Conservation (phyloP, 2,113 vertebrate species). For the Osmerus eperlanus region DNA sequence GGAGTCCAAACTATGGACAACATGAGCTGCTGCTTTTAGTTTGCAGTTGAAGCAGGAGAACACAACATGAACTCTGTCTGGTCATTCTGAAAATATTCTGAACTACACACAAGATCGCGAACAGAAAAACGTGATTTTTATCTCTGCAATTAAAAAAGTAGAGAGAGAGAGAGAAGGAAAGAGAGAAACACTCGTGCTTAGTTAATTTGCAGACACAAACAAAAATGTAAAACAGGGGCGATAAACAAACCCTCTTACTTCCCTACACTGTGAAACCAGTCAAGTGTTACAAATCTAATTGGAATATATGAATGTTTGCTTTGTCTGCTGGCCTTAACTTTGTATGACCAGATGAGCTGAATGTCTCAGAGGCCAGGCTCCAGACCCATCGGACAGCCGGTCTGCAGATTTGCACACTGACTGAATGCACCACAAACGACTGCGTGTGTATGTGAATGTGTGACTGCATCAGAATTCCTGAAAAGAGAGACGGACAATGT, state of each 20-base stretch:
- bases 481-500: not conserved
- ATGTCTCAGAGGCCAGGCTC: constrained; percentile 45
- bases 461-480: not conserved
- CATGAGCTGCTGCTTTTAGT: not conserved
- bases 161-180: constrained; percentile 20
- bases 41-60: constrained; percentile 4
- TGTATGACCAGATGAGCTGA: constrained; percentile 40
- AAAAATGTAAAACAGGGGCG: constrained; percentile 62
- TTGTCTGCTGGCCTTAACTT: constrained; percentile 54
- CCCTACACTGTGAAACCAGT: constrained; percentile 48
- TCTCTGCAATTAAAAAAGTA: constrained; percentile 51
- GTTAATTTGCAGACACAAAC: constrained; percentile 61
- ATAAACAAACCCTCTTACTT: constrained; percentile 45
- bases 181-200: constrained; percentile 36
- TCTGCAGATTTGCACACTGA: constrained; percentile 17
- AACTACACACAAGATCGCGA: constrained; percentile 25
- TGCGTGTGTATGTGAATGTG: constrained; percentile 2
- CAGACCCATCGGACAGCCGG: constrained; percentile 29
- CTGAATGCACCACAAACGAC: not conserved
- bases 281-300: constrained; percentile 67
- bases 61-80: not conserved
- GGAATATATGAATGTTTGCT: constrained; percentile 68
- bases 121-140: constrained; percentile 27
- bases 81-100: not conserved
- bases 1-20: constrained; percentile 12